Conservation (phyloP, 2,797 vertebrate genomes). For the Chiroxiphia lanceolata region DNA sequence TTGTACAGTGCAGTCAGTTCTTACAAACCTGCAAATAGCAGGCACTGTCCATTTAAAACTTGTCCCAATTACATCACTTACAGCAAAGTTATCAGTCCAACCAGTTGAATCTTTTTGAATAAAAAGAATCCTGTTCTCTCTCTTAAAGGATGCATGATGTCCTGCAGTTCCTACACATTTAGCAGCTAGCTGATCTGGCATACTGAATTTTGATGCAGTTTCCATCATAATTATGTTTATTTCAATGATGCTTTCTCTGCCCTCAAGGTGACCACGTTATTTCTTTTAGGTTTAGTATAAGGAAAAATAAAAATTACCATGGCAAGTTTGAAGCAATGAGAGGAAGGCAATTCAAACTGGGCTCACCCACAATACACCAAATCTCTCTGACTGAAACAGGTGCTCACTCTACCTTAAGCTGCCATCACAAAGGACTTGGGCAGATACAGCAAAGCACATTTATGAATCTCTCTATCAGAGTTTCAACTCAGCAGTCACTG, state of each 20-base stretch:
- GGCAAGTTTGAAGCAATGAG: neutral
- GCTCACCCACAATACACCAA: neutral
- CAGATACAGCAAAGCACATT: neutral
- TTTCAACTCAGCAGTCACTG: neutral
- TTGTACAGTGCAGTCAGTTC: neutral
- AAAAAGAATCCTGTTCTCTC: neutral
- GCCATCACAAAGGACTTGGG: neutral
- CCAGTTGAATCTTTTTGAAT: neutral
- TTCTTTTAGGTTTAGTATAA: neutral
- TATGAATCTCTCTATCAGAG: neutral
- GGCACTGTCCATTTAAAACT: neutral
- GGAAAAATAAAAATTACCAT: neutral
- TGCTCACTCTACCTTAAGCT: neutral
- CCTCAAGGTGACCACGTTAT: neutral
- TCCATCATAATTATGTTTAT: neutral
- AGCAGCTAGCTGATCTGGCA: neutral
- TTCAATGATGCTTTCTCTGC: neutral
- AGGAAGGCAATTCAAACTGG: neutral
- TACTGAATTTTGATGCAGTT: neutral
- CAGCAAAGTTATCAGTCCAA: neutral
- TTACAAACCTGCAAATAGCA: neutral
- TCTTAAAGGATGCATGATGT: neutral
- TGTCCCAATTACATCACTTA: neutral
- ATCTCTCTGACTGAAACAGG: neutral
- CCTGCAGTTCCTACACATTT: neutral